These are phyloP conservation scores for Cygnus buccinator DNA, from an alignment of 2,113 vertebrate species.

Conservation along the genomic window DNA sequence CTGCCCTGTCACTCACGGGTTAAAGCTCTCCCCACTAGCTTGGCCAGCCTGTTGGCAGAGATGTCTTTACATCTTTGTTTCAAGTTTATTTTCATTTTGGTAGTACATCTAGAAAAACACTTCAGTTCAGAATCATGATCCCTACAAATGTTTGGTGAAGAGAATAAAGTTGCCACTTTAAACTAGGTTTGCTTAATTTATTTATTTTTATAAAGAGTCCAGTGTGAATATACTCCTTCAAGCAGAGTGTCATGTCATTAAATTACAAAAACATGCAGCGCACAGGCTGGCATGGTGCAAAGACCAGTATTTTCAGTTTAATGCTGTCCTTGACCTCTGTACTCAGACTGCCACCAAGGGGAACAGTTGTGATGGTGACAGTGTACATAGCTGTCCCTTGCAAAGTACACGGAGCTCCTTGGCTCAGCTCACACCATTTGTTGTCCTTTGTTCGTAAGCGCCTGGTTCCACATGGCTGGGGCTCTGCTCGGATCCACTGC, in stretches of 20 bases:
- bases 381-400: background rate
- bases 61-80: background rate
- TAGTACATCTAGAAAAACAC: background rate
- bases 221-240: background rate
- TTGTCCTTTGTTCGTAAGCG: background rate
- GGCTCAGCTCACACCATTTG: background rate
- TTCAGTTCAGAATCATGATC: background rate
- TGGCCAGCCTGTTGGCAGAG: background rate
- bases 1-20: background rate
- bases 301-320: background rate
- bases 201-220: background rate
- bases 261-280: background rate
- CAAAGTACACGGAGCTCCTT: background rate
- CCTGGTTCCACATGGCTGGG: background rate
- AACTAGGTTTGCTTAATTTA: background rate
- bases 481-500: background rate
- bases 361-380: slow-evolving; percentile 22
- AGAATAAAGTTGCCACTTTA: background rate
- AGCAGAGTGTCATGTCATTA: background rate
- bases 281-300: background rate
- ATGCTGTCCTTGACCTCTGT: slow-evolving; percentile 55
- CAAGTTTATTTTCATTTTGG: background rate
- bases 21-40: background rate
- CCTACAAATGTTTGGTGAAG: background rate
- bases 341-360: slow-evolving; percentile 35